Base-by-base conservation (phyloP, 2,888 invertebrate species). In the Chymomyza caudatula region DNA sequence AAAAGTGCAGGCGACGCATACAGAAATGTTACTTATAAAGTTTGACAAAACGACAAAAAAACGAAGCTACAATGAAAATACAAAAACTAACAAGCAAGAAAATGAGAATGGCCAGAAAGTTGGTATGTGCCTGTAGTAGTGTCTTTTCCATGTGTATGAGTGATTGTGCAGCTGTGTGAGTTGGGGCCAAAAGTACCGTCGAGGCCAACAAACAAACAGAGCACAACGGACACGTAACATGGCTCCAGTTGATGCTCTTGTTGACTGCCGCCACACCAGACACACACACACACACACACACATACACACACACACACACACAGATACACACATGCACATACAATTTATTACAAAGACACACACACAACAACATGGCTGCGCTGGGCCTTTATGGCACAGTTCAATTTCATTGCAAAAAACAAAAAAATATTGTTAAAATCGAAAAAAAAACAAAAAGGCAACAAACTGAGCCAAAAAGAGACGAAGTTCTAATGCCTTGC, bases 361-460 rank as follows among this genome's bases (percentile, higher is more conserved):
- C n/a, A 37, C 8, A 11, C 29, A 13, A 47, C 47, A 47, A 47
- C 3, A 47, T 11, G 13, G 47, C 47, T 56, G 59, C 60, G 43
- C 49, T 74, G 83, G 80, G 78, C 71, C 74, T 70, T 69, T 76
- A 74, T 66, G 80, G 67, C 81, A 72, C 81, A 78, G 78, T 83
- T 83, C 80, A 81, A 80, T 81, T 81, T 78, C 68, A 61, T 19
- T 64, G 63, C 63, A 60, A 57, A 47, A 63, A 42, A 49, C 53
- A 66, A 55, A 62, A 51, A 52, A 55, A 63, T 49, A 51, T 67
- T 63, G 67, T 47, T 65, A 47, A 64, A 60, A 65, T 65, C 62
- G 25, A 65, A 59, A 60, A 42, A 49, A 52, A 51, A 6, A 49
- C 1, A 47, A 22, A 59, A 20, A 49, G 0, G 0, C 15, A 51